Base-by-base conservation (phyloP, 2,797 vertebrate genomes). In the Myripristis murdjan region DNA sequence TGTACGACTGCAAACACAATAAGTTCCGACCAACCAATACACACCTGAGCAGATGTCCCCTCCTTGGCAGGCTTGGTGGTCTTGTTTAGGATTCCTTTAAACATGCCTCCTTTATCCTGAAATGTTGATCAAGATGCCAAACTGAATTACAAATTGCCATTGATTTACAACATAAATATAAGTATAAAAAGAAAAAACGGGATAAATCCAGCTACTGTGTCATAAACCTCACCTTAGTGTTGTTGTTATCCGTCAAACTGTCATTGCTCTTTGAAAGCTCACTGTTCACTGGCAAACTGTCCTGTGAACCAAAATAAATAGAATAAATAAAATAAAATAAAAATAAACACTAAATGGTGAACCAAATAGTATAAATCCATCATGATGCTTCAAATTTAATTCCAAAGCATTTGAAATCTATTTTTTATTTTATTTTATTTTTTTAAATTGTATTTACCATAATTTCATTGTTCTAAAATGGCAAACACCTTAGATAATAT, bases 21-120 rank as follows among this genome's bases (percentile, higher is more conserved):
- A 6, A 23, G 48, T 24, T 26, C 48, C 60, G 5, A 5, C 5
- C 20, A 5, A 0, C 0, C 2, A 5, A 10, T 6, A 65, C 82
- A n/a, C 59, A 91, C 87, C 85, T 88, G 82, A 8, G 28, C 6
- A 20, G 44, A n/a, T 10, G 69, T 67, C 5, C 1, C 59, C 0
- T 91, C 89, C 61, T 70, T 81, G 33, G 59, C 0, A 23, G 82
- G 1, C 80, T 90, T 91, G 20, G 43, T 28, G 4, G 77, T 52
- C 60, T 86, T 90, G 68, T 85, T 86, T 23, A 90, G 90, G 48
- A 90, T 82, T 11, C 85, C 87, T 80, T 84, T 91, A 41, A 91
- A 79, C n/a, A 83, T 60, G 1, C 81, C 73, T 41, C 79, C 82
- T 73, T 89, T 92, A 14, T 89, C 84, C 91, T 92, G 61, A 56